These are phyloP conservation scores for Sarcophaga subvicina DNA, from an alignment of 2,888 invertebrate species.

Conservation along the genomic window DNA sequence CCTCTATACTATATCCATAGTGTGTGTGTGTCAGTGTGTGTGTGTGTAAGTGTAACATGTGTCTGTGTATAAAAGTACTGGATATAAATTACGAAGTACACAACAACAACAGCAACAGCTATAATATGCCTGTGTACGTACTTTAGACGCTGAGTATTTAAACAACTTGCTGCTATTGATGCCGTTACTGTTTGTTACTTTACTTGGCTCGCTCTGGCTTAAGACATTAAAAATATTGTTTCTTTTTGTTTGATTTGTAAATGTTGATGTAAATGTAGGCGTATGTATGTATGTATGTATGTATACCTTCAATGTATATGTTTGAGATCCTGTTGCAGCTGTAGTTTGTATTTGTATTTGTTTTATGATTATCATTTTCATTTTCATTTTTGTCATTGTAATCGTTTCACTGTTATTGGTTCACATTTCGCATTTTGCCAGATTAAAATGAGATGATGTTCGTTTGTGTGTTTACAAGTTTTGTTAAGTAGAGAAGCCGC, in stretches of 20 bases:
- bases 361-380: not conserved
- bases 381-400: not conserved
- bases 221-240: conserved; percentile 28
- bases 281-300: not conserved
- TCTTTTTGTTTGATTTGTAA: not conserved
- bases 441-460: not conserved
- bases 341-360: not conserved
- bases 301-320: not conserved
- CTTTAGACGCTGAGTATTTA: not conserved
- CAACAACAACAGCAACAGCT: not conserved
- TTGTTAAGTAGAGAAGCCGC: not conserved
- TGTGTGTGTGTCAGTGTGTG: not conserved
- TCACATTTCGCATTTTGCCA: not conserved
- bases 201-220: conserved; percentile 13
- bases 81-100: not conserved
- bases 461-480: not conserved
- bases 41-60: not conserved
- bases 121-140: not conserved
- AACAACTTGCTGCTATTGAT: not conserved
- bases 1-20: not conserved
- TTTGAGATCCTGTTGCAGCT: not conserved
- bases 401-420: not conserved
- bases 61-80: not conserved
- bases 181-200: too few relatives aligned
- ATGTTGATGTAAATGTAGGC: not conserved